phyloP scores from a whole-genome alignment of 2,888 invertebrate genomes.

The Gastrophysa polygoni region DNA sequence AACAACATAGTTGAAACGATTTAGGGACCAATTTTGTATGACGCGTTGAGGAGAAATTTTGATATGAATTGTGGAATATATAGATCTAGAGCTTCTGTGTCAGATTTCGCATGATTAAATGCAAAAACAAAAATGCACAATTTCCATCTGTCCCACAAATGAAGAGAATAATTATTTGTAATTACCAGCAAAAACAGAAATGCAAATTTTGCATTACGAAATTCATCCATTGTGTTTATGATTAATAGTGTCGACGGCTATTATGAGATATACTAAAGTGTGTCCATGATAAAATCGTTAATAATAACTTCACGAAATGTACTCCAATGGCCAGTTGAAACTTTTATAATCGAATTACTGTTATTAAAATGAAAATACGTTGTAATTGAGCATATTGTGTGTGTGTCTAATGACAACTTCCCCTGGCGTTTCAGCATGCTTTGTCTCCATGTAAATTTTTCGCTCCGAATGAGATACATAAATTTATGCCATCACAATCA shows the following conservation, averaged over 20 bases:
- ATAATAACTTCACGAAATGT: constrained; percentile 33
- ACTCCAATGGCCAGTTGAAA: constrained; percentile 34
- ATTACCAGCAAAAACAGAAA: constrained; percentile 28
- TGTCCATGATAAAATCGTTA: constrained; percentile 36
- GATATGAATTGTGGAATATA: too few species aligned
- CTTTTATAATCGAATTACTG: constrained; percentile 34
- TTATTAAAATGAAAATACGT: constrained; percentile 30
- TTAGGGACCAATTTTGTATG: too few species aligned
- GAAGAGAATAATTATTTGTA: constrained; percentile 16
- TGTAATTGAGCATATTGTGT: constrained; percentile 32
- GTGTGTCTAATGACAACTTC: constrained; percentile 29
- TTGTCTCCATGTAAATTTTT: constrained; percentile 31
- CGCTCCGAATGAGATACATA: constrained; percentile 9
- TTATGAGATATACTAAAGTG: constrained; percentile 36
- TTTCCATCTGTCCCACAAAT: background rate
- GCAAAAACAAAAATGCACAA: background rate
- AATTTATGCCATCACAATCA: background rate
- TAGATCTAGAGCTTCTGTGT: too few species aligned
- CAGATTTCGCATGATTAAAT: too few species aligned
- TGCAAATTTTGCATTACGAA: constrained; percentile 33
- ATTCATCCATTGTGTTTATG: constrained; percentile 36
- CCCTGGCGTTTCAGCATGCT: constrained; percentile 25
- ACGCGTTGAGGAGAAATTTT: too few species aligned
- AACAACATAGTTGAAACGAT: too few species aligned
- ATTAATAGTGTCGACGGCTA: constrained; percentile 37